A percentile compares a stretch with the other conserved stretches of the same genome.
These are phyloP conservation scores for Drosophila mauritiana DNA, from an alignment of 1,140 invertebrate species.

Conservation along the genomic window DNA sequence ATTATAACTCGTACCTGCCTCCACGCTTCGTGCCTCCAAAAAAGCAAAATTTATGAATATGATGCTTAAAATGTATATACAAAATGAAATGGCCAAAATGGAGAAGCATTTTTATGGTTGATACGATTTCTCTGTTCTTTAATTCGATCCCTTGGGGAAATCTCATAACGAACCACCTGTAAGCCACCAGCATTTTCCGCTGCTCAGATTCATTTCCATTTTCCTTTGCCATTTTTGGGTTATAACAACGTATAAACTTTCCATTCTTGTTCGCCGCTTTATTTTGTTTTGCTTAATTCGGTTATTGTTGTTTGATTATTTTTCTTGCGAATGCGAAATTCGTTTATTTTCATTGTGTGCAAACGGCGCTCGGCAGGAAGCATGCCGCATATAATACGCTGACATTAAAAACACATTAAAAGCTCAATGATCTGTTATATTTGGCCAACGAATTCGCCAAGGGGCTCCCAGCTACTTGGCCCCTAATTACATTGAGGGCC, in stretches of 20 bases:
- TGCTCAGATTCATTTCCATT: conserved; percentile 33
- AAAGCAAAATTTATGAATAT: conserved; percentile 2
- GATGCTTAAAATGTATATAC: conserved; percentile 34
- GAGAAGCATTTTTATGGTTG: conserved; percentile 19
- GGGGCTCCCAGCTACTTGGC: conserved; percentile 11
- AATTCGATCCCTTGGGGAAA: not conserved
- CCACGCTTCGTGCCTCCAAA: conserved; percentile 52
- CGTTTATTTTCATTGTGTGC: conserved; percentile 51
- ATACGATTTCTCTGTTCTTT: not conserved
- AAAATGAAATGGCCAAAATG: conserved; percentile 28
- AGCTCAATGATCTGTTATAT: conserved; percentile 79
- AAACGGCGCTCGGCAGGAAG: conserved; percentile 52
- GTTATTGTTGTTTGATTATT: conserved; percentile 69
- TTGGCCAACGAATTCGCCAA: conserved; percentile 26
- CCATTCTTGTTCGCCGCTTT: conserved; percentile 28
- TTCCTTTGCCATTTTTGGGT: conserved; percentile 35
- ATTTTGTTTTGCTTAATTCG: conserved; percentile 33
- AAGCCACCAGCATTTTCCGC: conserved; percentile 8
- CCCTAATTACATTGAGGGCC: conserved; percentile 25
- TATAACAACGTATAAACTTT: conserved; percentile 69
- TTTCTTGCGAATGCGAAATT: conserved; percentile 53
- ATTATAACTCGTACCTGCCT: conserved; percentile 52
- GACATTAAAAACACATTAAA: conserved; percentile 79
- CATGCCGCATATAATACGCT: conserved; percentile 53
- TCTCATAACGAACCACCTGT: conserved; percentile 25